Conservation (phyloP, 2,113 vertebrate species). For the Serilophus lunatus region DNA sequence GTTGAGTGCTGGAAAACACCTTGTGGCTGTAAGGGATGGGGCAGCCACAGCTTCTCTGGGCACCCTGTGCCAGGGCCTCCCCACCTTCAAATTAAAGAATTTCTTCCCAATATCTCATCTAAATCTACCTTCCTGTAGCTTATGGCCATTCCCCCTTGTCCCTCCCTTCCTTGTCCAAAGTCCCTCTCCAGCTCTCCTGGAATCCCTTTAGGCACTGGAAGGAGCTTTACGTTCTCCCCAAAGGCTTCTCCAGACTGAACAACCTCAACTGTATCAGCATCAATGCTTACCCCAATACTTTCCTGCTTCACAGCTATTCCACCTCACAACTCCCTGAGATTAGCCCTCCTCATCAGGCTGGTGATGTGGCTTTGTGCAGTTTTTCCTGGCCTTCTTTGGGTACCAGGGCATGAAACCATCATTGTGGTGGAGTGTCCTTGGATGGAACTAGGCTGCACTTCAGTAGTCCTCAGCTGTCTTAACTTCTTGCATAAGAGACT, state of each 20-base stretch:
- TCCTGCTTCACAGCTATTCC: not conserved
- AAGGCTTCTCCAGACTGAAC: not conserved
- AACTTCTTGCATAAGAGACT: slow-evolving; percentile 36
- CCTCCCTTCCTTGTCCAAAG: not conserved
- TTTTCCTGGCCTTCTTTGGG: not conserved
- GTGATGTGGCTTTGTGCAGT: not conserved
- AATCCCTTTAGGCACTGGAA: not conserved
- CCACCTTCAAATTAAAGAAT: not conserved
- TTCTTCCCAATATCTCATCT: not conserved
- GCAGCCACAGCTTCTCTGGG: too few species aligned
- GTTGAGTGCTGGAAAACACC: not conserved
- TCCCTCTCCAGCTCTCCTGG: not conserved
- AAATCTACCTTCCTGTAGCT: not conserved
- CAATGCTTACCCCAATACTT: not conserved
- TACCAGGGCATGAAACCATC: not conserved
- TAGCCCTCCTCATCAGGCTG: not conserved
- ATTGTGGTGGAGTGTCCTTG: not conserved
- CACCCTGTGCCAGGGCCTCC: not conserved
- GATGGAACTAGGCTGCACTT: not conserved
- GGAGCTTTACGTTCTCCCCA: not conserved
- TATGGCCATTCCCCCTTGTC: not conserved
- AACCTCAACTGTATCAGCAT: not conserved
- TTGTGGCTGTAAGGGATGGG: not conserved
- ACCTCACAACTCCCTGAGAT: not conserved
- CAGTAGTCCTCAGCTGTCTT: not conserved